A percentile compares a stretch with the other conserved stretches of the same genome.
Conservation (phyloP, 2,113 vertebrate species). For the Procavia capensis region DNA sequence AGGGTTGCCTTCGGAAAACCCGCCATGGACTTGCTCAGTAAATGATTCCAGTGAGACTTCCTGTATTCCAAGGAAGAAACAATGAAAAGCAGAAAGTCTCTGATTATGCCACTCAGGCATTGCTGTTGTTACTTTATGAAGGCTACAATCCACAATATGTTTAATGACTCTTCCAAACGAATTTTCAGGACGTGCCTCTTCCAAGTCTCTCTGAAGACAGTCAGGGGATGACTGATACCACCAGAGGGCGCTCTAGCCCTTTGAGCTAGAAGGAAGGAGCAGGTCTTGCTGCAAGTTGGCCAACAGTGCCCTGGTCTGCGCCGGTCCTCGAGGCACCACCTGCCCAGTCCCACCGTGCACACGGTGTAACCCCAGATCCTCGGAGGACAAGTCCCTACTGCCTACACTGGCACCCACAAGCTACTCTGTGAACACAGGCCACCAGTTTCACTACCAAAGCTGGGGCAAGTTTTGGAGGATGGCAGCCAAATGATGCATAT, state of each 20-base stretch:
- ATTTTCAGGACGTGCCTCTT: background rate
- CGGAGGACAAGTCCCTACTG: background rate
- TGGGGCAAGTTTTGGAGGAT: background rate
- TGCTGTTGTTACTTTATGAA: background rate
- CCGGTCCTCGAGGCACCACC: too few species aligned
- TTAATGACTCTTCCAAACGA: background rate
- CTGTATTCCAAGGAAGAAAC: background rate
- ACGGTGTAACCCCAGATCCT: background rate
- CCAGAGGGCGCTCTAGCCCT: too few species aligned
- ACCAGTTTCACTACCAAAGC: background rate
- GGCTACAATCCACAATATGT: background rate
- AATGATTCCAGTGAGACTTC: background rate
- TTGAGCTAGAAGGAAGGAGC: too few species aligned
- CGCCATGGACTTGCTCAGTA: background rate
- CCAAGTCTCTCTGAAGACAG: background rate
- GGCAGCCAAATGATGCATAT: background rate
- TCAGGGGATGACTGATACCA: background rate
- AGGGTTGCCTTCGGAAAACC: too few species aligned
- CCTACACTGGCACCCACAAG: background rate
- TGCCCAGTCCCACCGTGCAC: background rate
- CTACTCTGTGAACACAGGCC: background rate
- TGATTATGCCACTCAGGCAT: background rate
- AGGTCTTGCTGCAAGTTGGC: too few species aligned
- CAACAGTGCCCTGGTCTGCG: too few species aligned
- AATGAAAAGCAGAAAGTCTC: background rate